Conservation (phyloP, 2,888 invertebrate genomes). For the Habrosyne pyritoides region DNA sequence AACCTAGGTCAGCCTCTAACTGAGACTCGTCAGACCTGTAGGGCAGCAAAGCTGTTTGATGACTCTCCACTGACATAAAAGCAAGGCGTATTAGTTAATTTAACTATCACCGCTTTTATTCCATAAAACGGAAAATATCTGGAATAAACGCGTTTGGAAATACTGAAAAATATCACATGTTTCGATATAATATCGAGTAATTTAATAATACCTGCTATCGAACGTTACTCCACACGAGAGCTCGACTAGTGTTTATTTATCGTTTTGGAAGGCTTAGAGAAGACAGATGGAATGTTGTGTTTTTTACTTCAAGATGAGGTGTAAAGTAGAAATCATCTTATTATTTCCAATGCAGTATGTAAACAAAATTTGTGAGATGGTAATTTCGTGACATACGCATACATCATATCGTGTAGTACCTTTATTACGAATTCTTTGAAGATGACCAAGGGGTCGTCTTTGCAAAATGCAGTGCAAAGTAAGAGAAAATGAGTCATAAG, state of each 20-base stretch:
- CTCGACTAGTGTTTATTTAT: conserved; percentile 80
- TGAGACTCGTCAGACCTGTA: too few relatives aligned
- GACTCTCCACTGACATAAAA: too few relatives aligned
- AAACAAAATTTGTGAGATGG: conserved; percentile 52
- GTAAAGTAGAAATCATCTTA: conserved; percentile 69
- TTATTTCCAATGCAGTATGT: conserved; percentile 59
- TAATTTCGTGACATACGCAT: conserved; percentile 46
- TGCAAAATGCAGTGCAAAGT: background rate
- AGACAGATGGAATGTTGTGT: conserved; percentile 80
- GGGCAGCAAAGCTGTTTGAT: too few relatives aligned
- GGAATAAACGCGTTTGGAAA: too few relatives aligned
- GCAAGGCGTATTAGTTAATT: too few relatives aligned
- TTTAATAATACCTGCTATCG: conserved; percentile 47
- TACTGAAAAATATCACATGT: too few relatives aligned
- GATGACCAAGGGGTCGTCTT: background rate
- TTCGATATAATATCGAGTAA: conserved; percentile 47
- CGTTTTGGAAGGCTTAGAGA: conserved; percentile 79
- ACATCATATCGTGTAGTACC: background rate
- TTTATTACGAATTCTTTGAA: background rate
- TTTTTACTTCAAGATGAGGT: conserved; percentile 72
- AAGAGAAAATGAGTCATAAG: background rate
- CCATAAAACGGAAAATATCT: too few relatives aligned
- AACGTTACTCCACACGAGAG: conserved; percentile 65
- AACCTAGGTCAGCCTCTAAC: too few relatives aligned
- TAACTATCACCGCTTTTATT: too few relatives aligned